These are phyloP conservation scores for Chymomyza costata DNA, from an alignment of 1,140 invertebrate genomes.

Conservation along the genomic window DNA sequence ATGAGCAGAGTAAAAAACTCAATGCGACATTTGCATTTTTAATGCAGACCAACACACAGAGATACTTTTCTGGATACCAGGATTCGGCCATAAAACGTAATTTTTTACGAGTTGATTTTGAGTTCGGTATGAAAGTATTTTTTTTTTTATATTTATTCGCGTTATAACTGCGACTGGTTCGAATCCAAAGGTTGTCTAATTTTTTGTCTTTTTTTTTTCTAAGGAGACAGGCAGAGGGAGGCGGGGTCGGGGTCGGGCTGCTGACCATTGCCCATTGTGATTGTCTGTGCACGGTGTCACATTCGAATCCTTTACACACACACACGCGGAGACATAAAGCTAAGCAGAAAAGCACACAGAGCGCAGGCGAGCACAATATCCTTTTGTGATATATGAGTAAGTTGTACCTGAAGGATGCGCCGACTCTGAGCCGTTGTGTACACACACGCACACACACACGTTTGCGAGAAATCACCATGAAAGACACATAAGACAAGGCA, in stretches of 20 bases:
- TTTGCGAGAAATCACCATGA: conserved; percentile 13
- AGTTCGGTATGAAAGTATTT: conserved; percentile 22
- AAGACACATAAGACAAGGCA: conserved; percentile 23
- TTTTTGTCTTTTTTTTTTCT: conserved; percentile 35
- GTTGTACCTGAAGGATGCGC: conserved; percentile 70
- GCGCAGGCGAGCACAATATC: conserved; percentile 56
- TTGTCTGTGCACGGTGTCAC: conserved; percentile 69
- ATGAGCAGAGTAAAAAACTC: conserved; percentile 30
- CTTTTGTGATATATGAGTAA: conserved; percentile 75
- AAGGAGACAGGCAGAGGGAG: too few relatives aligned
- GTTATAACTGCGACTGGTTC: conserved; percentile 43
- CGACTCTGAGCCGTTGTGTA: conserved; percentile 66
- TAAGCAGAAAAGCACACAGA: conserved; percentile 68
- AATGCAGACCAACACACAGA: conserved; percentile 73
- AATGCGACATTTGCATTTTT: conserved; percentile 75
- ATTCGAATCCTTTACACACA: conserved; percentile 43
- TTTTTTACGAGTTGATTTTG: conserved; percentile 66
- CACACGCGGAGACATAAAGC: conserved; percentile 29
- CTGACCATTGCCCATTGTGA: conserved; percentile 46
- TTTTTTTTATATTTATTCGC: conserved; percentile 25
- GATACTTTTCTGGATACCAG: too few relatives aligned
- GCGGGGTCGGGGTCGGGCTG: conserved; percentile 33
- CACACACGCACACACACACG: conserved; percentile 38
- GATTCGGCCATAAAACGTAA: conserved; percentile 58
- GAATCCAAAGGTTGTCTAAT: conserved; percentile 25